Evolutionary conservation across 2,888 invertebrate species (phyloP).

Genomic region (Rhagium mordax): DNA sequence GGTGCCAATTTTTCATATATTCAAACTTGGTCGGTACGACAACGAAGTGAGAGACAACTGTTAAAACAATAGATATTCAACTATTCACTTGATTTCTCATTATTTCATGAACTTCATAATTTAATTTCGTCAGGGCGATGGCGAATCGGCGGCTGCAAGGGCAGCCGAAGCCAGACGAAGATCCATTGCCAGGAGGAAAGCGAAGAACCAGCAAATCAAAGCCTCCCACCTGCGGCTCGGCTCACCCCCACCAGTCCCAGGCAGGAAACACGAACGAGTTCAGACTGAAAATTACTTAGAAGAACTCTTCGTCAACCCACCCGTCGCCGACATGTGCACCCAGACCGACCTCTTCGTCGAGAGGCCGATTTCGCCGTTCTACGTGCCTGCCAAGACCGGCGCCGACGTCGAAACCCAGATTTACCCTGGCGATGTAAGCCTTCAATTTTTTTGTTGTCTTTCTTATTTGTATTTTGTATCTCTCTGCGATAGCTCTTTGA

Average conservation of each 20-base stretch:
- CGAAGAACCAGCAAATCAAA: slow-evolving; percentile 74
- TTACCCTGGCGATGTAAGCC: slow-evolving; percentile 87
- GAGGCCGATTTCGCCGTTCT: slow-evolving; percentile 85
- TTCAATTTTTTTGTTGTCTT: background rate
- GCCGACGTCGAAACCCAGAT: slow-evolving; percentile 86
- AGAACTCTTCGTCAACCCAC: slow-evolving; percentile 84
- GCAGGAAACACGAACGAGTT: slow-evolving; percentile 87
- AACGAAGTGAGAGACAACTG: no score
- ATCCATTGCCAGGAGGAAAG: slow-evolving; percentile 82
- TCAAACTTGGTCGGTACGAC: no score
- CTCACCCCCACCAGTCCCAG: slow-evolving; percentile 86
- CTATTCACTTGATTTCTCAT: no score
- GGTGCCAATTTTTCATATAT: no score
- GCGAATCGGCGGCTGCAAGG: slow-evolving; percentile 72
- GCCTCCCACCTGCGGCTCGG: slow-evolving; percentile 73
- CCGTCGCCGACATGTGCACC: slow-evolving; percentile 83
- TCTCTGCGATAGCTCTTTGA: slow-evolving; percentile 80
- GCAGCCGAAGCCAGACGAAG: slow-evolving; percentile 81
- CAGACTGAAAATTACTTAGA: slow-evolving; percentile 94
- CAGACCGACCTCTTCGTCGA: slow-evolving; percentile 89
- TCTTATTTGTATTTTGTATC: background rate
- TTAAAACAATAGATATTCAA: no score
- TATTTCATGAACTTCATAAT: background rate
- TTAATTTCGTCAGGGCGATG: slow-evolving; percentile 66
- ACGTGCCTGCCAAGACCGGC: slow-evolving; percentile 86